Evolutionary conservation across 2,888 invertebrate genomes (phyloP).

Genomic region (Mythimna impura): DNA sequence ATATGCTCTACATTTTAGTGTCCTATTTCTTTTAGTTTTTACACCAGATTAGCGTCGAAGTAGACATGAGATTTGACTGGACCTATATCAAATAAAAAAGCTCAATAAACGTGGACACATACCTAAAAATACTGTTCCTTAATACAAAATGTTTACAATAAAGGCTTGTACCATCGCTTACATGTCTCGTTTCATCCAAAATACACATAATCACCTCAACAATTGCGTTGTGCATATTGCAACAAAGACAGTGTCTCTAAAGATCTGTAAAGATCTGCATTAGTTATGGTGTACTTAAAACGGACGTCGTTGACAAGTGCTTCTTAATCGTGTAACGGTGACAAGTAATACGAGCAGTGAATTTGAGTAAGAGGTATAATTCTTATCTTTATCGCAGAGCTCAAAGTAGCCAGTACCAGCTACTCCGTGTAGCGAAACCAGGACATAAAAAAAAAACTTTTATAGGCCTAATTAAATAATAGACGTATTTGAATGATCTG

Average conservation of each 20-base stretch:
- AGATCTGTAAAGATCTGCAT: constrained; percentile 8
- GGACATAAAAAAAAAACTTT: neutral
- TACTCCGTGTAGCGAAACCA: neutral
- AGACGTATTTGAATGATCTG: neutral
- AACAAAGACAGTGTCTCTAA: constrained; percentile 14
- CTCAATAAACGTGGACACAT: no score
- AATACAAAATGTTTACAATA: neutral
- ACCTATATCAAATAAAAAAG: neutral
- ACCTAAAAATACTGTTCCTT: neutral
- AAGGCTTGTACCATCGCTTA: neutral
- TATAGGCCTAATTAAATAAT: constrained; percentile 28
- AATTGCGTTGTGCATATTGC: neutral
- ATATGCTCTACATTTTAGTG: neutral
- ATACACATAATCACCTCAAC: neutral
- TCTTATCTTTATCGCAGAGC: neutral
- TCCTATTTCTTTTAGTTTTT: neutral
- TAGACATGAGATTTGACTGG: neutral
- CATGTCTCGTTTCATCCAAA: neutral
- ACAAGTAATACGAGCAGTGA: constrained; percentile 20
- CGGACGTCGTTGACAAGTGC: constrained; percentile 37
- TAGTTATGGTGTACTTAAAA: constrained; percentile 12
- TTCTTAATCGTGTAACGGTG: constrained; percentile 21
- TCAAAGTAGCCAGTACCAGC: neutral
- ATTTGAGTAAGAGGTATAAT: constrained; percentile 18
- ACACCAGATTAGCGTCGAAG: neutral